Evolutionary conservation across 2,113 vertebrate genomes (phyloP).

Genomic region (Etheostoma spectabile): DNA sequence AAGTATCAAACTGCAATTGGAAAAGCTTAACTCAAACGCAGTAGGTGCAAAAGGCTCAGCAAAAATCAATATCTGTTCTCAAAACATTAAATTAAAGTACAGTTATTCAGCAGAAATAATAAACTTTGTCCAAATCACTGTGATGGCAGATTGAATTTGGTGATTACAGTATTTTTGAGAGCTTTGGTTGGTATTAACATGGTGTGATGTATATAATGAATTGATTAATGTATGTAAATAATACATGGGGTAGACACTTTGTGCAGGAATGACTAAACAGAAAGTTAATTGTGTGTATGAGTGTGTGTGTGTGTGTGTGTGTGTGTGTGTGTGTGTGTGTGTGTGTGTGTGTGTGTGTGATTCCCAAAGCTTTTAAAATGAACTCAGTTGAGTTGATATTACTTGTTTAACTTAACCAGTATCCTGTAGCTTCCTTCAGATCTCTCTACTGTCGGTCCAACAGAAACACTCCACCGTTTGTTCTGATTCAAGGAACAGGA

Average conservation of each 20-base stretch:
- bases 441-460: slow-evolving; percentile 37
- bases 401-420: slow-evolving; percentile 37
- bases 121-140: slow-evolving; percentile 28
- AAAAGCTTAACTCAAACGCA: slow-evolving; percentile 26
- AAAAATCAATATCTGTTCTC: slow-evolving; percentile 37
- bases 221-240: slow-evolving; percentile 33
- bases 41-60: slow-evolving; percentile 24
- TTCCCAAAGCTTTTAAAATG: slow-evolving; percentile 33
- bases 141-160: slow-evolving; percentile 16
- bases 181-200: slow-evolving; percentile 15
- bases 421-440: slow-evolving; percentile 32
- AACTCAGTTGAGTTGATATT: slow-evolving; percentile 44
- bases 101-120: slow-evolving; percentile 25
- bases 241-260: not conserved
- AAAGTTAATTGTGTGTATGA: slow-evolving; percentile 2
- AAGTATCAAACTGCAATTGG: slow-evolving; percentile 8
- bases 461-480: slow-evolving; percentile 45
- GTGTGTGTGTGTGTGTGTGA: not conserved
- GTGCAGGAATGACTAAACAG: slow-evolving; percentile 16
- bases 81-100: slow-evolving; percentile 25
- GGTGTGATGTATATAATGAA: not conserved
- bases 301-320: not conserved
- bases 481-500: slow-evolving; percentile 69
- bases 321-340: not conserved
- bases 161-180: slow-evolving; percentile 29